Percentiles rank a stretch among this genome's conserved stretches.
Conservation (phyloP, 92 coral and sea anemone genomes). For the Parazoanthus swiftii region DNA sequence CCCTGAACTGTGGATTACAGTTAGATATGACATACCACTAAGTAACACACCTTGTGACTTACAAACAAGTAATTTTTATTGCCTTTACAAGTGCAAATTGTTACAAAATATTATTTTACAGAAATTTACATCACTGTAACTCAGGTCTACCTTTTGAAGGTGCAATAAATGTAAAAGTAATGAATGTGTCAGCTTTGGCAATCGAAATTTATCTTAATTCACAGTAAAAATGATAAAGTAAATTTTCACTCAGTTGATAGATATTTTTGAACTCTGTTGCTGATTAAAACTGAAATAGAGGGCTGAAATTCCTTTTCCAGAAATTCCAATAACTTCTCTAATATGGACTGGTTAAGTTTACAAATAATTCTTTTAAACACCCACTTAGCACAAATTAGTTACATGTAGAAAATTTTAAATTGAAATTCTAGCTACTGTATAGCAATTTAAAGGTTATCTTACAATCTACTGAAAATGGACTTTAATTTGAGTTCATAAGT, state of each 20-base stretch:
- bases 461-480: neutral
- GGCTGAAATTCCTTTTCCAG: neutral
- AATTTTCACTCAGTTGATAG: neutral
- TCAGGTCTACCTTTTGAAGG: conserved; percentile 13
- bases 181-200: neutral
- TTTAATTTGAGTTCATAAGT: neutral
- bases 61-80: neutral
- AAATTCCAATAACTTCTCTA: neutral
- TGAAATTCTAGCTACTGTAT: neutral
- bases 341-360: neutral
- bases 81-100: neutral
- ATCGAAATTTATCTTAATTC: neutral
- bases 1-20: neutral
- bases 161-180: neutral
- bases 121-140: neutral
- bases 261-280: neutral
- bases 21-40: neutral
- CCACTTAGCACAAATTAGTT: too few relatives aligned
- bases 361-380: neutral
- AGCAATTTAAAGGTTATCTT: neutral
- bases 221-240: neutral
- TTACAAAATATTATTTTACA: neutral
- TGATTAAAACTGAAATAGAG: neutral
- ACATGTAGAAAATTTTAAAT: neutral
- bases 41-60: neutral